Base-by-base conservation (phyloP, 2,888 invertebrate genomes). In the Selenia dentaria region DNA sequence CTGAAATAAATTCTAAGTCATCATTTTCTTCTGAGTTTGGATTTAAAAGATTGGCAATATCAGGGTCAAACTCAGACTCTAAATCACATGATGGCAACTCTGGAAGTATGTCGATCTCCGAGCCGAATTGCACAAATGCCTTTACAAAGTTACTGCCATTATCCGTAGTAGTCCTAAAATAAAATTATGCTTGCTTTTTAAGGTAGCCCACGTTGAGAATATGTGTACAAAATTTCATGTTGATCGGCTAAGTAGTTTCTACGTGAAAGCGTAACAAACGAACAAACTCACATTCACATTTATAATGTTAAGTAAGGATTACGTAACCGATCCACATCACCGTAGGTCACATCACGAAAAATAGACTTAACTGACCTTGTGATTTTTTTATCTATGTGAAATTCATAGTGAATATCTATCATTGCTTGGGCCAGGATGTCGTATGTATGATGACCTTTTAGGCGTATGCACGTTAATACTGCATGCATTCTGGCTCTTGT, bases 131-230 rank as follows among this genome's bases (percentile, higher is more conserved):
- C 40, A 44, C 37, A 54, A 51, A 51, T 38, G 51, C 54, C 43
- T 54, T 54, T 39, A 52, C 48, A 40, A 56, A 41, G 45, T 54
- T 55, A 37, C 37, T 42, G 39, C 45, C 49, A 46, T 51, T 54
- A 50, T 51, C 44, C 40, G 48, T 52, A 36, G 49, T 45, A 41
- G 53, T 51, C 44, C 49, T 49, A 37, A 44, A 49, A 36, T 37
- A 48, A 48, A 43, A 43, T 41, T 28, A 39, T 25, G 16, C 26
- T n/a, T n/a, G n/a, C n/a, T n/a, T n/a, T n/a, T n/a, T n/a, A n/a
- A n/a, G n/a, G n/a, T n/a, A n/a, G n/a, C n/a, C n/a, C n/a, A n/a
- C n/a, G n/a, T n/a, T n/a, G n/a, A n/a, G n/a, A n/a, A n/a, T n/a
- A n/a, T n/a, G n/a, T n/a, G n/a, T n/a, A n/a, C n/a, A n/a, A n/a